phyloP scores from a whole-genome alignment of 2,797 vertebrate species.

The Peromyscus aztecus region DNA sequence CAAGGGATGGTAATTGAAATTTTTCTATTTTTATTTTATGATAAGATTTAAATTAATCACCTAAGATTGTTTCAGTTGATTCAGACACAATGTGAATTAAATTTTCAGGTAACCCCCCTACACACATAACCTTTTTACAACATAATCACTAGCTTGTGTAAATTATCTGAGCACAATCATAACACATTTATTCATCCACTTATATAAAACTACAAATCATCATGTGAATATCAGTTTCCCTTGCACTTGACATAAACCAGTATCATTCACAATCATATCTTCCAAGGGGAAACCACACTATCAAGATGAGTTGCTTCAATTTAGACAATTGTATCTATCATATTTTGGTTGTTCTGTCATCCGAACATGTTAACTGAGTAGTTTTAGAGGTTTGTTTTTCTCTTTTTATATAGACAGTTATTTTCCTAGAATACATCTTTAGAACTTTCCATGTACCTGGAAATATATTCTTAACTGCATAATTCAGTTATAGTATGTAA shows the following conservation, averaged over 20 bases:
- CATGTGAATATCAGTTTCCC: not conserved
- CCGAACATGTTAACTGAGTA: slow-evolving; percentile 47
- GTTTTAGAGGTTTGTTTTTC: not conserved
- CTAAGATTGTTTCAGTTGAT: not conserved
- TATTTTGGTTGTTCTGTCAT: slow-evolving; percentile 21
- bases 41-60: not conserved
- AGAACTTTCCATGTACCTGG: slow-evolving; percentile 53
- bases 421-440: slow-evolving; percentile 65
- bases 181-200: not conserved
- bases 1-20: slow-evolving; percentile 1
- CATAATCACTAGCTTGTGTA: not conserved
- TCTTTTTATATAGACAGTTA: slow-evolving; percentile 62
- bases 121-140: not conserved
- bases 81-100: not conserved
- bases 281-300: not conserved
- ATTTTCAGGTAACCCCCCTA: not conserved
- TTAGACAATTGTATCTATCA: not conserved
- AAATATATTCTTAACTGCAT: slow-evolving; percentile 65
- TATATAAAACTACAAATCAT: not conserved
- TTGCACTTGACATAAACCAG: slow-evolving; percentile 1
- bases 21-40: slow-evolving; percentile 61
- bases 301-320: not conserved
- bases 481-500: slow-evolving; percentile 34
- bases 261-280: slow-evolving; percentile 3
- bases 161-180: not conserved